A percentile compares a stretch with the other conserved stretches of the same genome.
These are phyloP conservation scores for Beroe ovata DNA, from an alignment of 37 sponge, comb jelly and placozoan species.

Conservation along the genomic window DNA sequence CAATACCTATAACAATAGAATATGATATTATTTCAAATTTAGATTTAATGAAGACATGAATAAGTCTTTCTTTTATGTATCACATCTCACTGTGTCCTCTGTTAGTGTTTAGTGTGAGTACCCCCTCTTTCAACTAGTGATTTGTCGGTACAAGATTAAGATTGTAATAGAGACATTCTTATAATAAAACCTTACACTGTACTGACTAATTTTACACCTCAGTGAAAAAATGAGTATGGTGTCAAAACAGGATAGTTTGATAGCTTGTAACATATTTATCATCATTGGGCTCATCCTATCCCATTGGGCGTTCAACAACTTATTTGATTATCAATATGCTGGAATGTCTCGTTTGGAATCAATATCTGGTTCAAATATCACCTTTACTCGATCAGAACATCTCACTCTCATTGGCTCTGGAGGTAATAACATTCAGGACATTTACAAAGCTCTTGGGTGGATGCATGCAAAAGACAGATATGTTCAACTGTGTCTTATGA, in stretches of 20 bases:
- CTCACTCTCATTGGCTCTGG: constrained; percentile 14
- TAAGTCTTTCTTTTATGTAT: too few species aligned
- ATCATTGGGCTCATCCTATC: background rate
- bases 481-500: constrained; percentile 43
- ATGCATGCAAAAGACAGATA: constrained; percentile 61
- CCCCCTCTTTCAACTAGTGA: too few species aligned
- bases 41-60: too few species aligned
- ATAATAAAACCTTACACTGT: too few species aligned
- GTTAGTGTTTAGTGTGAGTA: too few species aligned
- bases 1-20: too few species aligned
- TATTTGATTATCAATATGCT: background rate
- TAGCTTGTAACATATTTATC: background rate
- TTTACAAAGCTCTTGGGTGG: constrained; percentile 58
- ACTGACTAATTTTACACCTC: too few species aligned
- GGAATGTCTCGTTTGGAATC: background rate
- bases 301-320: background rate
- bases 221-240: background rate
- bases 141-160: too few species aligned
- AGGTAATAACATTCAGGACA: background rate
- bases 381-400: constrained; percentile 48
- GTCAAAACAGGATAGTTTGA: background rate
- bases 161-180: too few species aligned
- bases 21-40: too few species aligned
- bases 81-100: too few species aligned
- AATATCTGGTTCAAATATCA: constrained; percentile 50